A percentile compares a stretch with the other conserved stretches of the same genome.
Conservation (phyloP, 2,113 vertebrate genomes). For the Petrocephalus microphthalmus region DNA sequence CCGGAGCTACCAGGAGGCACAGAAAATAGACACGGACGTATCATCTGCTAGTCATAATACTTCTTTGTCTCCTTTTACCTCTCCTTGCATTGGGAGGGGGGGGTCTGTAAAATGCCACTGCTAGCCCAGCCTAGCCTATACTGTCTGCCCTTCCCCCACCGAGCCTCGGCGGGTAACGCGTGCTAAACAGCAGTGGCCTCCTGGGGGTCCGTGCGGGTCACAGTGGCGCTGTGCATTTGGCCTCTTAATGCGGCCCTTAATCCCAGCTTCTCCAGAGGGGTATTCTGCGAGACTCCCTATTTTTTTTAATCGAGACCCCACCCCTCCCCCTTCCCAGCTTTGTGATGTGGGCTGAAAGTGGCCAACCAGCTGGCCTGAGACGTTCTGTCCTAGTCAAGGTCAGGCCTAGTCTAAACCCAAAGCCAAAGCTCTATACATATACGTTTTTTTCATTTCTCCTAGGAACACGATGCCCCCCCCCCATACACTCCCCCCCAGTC, state of each 20-base stretch:
- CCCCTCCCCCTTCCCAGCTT: background rate
- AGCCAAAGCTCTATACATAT: background rate
- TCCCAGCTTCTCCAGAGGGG: constrained; percentile 12
- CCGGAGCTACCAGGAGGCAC: background rate
- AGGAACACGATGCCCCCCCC: background rate
- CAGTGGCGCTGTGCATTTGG: constrained; percentile 14
- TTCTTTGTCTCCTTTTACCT: background rate
- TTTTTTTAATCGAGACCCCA: background rate
- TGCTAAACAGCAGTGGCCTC: constrained; percentile 22
- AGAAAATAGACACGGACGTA: background rate
- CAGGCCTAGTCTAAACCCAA: background rate
- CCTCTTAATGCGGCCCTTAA: constrained; percentile 26
- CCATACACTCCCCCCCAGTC: background rate
- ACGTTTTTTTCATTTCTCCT: background rate
- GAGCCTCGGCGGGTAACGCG: background rate
- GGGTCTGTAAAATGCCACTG: constrained; percentile 21
- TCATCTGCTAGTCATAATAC: background rate
- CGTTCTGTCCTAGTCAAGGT: constrained; percentile 12
- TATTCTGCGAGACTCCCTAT: background rate
- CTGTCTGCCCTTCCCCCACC: background rate
- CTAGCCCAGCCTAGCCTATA: background rate
- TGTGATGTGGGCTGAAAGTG: background rate
- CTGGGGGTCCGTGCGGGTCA: background rate
- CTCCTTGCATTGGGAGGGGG: background rate
- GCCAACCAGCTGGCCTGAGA: background rate